Conservation (phyloP, 2,888 invertebrate species). For the Noctua pronuba region DNA sequence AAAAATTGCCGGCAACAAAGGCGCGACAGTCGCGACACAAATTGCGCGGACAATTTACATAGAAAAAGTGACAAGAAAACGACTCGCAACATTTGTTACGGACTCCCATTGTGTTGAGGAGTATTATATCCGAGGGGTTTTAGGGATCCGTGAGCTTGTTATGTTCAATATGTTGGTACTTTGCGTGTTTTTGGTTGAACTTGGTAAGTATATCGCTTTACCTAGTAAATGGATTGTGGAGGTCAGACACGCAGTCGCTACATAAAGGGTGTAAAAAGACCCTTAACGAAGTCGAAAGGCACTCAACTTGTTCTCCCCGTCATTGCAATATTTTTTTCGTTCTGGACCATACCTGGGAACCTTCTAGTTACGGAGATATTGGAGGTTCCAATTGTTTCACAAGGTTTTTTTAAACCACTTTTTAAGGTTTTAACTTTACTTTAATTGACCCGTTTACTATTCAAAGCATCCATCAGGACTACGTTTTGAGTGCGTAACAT, state of each 20-base stretch:
- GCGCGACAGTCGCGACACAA: conserved; percentile 80
- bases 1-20: conserved; percentile 65
- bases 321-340: no score
- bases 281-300: no score
- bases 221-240: not conserved
- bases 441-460: no score
- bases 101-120: conserved; percentile 83
- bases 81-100: conserved; percentile 86
- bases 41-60: conserved; percentile 88
- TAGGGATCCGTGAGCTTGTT: conserved; percentile 38
- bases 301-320: no score
- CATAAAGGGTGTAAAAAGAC: no score
- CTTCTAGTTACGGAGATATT: no score
- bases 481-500: no score
- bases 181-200: conserved; percentile 1
- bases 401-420: no score
- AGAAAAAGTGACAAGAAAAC: conserved; percentile 86
- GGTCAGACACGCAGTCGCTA: not conserved
- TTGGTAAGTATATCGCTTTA: not conserved
- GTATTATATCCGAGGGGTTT: conserved; percentile 77
- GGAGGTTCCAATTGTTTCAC: no score
- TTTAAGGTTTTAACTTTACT: no score
- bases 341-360: no score
- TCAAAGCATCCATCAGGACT: no score
- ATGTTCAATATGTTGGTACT: not conserved